Percentiles rank a stretch among this genome's conserved stretches.
These are phyloP conservation scores for Luehdorfia chinensis DNA, from an alignment of 1,140 invertebrate genomes.

Conservation along the genomic window DNA sequence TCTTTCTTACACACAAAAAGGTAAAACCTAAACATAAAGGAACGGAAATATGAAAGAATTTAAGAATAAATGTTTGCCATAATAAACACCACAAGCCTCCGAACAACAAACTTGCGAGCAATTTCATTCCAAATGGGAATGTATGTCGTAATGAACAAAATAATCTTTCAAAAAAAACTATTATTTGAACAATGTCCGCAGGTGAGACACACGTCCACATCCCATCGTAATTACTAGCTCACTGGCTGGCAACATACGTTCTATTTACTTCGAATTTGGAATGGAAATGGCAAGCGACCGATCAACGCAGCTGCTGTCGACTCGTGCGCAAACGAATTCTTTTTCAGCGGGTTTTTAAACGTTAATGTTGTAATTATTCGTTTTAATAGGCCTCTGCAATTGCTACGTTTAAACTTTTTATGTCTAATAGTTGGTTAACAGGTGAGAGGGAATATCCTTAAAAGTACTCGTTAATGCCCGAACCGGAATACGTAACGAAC, in stretches of 20 bases:
- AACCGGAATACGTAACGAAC: too few relatives aligned
- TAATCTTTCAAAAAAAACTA: constrained; percentile 22
- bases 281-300: constrained; percentile 39
- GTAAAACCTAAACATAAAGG: too few relatives aligned
- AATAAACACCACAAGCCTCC: background rate
- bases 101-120: constrained; percentile 6
- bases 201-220: constrained; percentile 42
- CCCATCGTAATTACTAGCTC: constrained; percentile 36
- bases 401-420: constrained; percentile 24
- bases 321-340: constrained; percentile 39
- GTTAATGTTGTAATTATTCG: constrained; percentile 39
- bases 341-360: constrained; percentile 38
- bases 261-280: constrained; percentile 48
- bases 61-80: too few relatives aligned
- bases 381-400: constrained; percentile 36
- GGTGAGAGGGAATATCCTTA: constrained; percentile 2
- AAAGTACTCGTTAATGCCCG: too few relatives aligned
- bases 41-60: too few relatives aligned
- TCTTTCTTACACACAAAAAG: too few relatives aligned
- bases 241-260: constrained; percentile 22
- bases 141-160: constrained; percentile 16
- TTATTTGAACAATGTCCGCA: constrained; percentile 33
- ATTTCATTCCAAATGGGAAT: constrained; percentile 13
- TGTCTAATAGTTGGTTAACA: constrained; percentile 4
- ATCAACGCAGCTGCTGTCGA: constrained; percentile 41